Evolutionary conservation across 2,888 invertebrate species (phyloP).

Genomic region (Embidobia sp.): DNA sequence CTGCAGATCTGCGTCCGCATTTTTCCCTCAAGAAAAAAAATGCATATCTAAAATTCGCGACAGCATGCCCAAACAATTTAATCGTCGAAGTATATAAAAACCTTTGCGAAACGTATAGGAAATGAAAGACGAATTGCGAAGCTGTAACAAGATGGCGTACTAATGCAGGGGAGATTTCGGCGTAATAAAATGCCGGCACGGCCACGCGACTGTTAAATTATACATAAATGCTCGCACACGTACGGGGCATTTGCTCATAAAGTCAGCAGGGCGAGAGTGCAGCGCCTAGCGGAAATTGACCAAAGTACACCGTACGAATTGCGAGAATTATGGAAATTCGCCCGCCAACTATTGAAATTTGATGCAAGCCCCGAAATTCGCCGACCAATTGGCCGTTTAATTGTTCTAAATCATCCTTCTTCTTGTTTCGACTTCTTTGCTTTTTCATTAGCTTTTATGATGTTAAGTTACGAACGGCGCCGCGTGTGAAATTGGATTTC

Average conservation of each 20-base stretch:
- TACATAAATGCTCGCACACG: slow-evolving; percentile 60
- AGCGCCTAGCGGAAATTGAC: slow-evolving; percentile 62
- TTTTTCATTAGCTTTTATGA: slow-evolving; percentile 27
- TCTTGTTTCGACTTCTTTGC: not conserved
- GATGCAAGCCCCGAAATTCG: slow-evolving; percentile 42
- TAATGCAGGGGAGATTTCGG: slow-evolving; percentile 52
- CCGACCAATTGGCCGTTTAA: slow-evolving; percentile 42
- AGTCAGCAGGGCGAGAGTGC: slow-evolving; percentile 45
- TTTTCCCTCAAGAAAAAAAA: no score
- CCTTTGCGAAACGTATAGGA: no score
- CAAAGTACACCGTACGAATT: slow-evolving; percentile 70
- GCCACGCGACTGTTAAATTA: slow-evolving; percentile 54
- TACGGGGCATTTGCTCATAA: slow-evolving; percentile 50
- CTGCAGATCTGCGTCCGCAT: no score
- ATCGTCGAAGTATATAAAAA: no score
- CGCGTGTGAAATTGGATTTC: slow-evolving; percentile 47
- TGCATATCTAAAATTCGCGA: no score
- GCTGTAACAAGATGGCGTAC: no score
- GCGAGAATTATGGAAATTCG: slow-evolving; percentile 74
- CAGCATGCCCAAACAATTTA: no score
- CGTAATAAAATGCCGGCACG: slow-evolving; percentile 47
- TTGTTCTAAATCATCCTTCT: slow-evolving; percentile 16
- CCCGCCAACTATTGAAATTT: slow-evolving; percentile 63
- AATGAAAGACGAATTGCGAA: no score
- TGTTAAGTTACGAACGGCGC: slow-evolving; percentile 28